Conservation (phyloP, 1,140 invertebrate genomes). For the Cylas formicarius region DNA sequence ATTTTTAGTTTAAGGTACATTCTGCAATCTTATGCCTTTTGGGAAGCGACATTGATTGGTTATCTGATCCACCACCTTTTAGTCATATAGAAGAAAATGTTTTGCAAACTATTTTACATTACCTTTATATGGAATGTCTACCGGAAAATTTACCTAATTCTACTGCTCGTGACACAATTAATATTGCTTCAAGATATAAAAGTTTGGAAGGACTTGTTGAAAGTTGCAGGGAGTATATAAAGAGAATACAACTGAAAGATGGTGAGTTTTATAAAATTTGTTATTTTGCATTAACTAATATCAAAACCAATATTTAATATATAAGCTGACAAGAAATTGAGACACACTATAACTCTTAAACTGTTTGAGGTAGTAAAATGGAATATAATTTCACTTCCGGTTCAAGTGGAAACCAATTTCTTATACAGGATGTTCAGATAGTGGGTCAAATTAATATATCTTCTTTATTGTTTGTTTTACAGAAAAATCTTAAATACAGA, state of each 20-base stretch:
- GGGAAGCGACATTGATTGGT: constrained; percentile 50
- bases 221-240: constrained; percentile 53
- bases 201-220: constrained; percentile 49
- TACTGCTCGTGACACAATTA: constrained; percentile 50
- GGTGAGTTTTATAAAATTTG: constrained; percentile 44
- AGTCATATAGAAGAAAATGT: constrained; percentile 50
- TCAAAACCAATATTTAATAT: no score
- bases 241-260: constrained; percentile 55
- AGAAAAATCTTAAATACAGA: no score
- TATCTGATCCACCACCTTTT: constrained; percentile 43
- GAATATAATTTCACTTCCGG: constrained; percentile 12
- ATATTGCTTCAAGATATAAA: constrained; percentile 43
- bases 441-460: no score
- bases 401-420: no score
- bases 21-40: constrained; percentile 51
- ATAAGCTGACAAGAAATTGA: no score
- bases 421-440: no score
- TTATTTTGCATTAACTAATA: no score
- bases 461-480: no score
- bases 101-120: constrained; percentile 53
- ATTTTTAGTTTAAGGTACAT: constrained; percentile 54
- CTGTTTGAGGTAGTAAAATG: neutral
- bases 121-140: constrained; percentile 58
- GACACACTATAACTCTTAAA: neutral
- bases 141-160: constrained; percentile 49